Percentiles rank a stretch among this genome's conserved stretches.
These are phyloP conservation scores for Chrysomallon squamiferum DNA, from an alignment of 1,140 invertebrate genomes.

Conservation along the genomic window DNA sequence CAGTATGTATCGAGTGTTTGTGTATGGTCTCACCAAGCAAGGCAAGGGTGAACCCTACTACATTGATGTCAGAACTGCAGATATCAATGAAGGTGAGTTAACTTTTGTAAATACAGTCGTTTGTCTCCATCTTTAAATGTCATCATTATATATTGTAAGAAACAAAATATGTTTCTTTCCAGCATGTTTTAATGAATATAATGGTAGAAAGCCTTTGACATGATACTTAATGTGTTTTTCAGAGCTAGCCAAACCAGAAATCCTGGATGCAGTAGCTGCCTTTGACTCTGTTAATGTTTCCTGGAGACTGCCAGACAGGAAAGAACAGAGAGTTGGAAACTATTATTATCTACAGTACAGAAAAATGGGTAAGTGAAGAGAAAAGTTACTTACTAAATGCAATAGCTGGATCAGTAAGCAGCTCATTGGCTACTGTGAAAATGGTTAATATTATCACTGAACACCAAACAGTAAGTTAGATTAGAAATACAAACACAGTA, in stretches of 20 bases:
- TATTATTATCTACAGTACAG: constrained; percentile 91
- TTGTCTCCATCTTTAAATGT: no score
- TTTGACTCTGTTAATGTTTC: constrained; percentile 73
- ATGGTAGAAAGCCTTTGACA: no score
- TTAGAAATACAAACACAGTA: no score
- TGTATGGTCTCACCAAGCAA: constrained; percentile 79
- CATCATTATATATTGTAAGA: no score
- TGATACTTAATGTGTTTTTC: no score
- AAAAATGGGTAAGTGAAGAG: constrained; percentile 31
- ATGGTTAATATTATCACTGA: no score
- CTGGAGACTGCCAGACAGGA: constrained; percentile 73
- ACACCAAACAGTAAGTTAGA: no score
- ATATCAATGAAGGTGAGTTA: constrained; percentile 39
- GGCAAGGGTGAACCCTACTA: constrained; percentile 74
- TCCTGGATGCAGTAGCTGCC: constrained; percentile 67
- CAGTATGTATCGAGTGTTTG: constrained; percentile 87
- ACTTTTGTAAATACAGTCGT: no score
- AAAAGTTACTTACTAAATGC: not conserved
- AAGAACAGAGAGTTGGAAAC: constrained; percentile 72
- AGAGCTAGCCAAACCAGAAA: constrained; percentile 23
- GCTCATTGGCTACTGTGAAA: no score
- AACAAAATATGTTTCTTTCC: no score
- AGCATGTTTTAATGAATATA: no score
- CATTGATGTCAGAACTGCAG: constrained; percentile 47
- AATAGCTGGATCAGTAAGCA: not conserved